Evolutionary conservation across 2,113 vertebrate species (phyloP).

Genomic region (Gorilla gorilla): DNA sequence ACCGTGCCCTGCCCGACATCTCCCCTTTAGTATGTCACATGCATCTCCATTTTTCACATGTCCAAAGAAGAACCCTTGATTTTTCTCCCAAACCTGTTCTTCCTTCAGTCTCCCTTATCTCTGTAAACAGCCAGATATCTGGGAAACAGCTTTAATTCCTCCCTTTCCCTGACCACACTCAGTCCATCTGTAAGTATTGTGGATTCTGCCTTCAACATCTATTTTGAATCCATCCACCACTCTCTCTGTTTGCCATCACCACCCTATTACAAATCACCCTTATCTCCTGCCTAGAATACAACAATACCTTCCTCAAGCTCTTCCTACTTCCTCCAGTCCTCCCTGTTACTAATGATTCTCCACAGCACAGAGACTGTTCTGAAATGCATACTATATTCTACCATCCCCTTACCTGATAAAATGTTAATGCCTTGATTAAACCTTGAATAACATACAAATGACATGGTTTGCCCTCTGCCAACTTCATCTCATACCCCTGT

Average conservation of each 20-base stretch:
- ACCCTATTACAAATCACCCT: background rate
- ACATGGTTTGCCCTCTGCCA: background rate
- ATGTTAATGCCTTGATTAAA: background rate
- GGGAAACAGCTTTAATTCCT: background rate
- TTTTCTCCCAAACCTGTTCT: background rate
- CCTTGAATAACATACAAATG: background rate
- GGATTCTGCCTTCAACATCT: background rate
- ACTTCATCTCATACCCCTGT: background rate
- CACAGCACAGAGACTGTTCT: background rate
- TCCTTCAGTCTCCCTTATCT: background rate
- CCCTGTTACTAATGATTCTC: background rate
- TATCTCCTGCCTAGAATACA: background rate
- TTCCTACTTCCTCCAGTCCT: background rate
- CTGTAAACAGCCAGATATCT: background rate
- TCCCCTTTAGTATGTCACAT: background rate
- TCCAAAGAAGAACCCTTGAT: background rate
- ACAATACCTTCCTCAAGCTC: background rate
- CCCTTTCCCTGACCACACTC: background rate
- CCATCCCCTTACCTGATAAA: background rate
- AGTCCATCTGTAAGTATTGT: background rate
- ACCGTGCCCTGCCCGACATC: rapidly evolving
- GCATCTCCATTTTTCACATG: background rate
- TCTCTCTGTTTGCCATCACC: background rate
- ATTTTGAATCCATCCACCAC: background rate
- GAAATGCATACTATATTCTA: background rate